Evolutionary conservation across 2,888 invertebrate species (phyloP).

Genomic region (Cancer borealis): DNA sequence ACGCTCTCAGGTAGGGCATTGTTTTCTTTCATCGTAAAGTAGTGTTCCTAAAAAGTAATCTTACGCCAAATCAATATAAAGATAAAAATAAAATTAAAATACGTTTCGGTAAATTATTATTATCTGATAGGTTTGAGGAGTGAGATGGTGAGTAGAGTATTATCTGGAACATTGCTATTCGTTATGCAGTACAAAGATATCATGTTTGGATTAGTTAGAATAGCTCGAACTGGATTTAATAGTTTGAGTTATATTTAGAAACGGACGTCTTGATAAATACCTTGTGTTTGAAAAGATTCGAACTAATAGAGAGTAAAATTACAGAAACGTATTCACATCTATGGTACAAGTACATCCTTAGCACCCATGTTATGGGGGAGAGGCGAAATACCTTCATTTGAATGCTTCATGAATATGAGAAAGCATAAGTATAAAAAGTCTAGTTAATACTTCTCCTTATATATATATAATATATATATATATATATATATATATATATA

Average conservation of each 20-base stretch:
- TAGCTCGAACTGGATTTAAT: too few species aligned
- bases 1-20: neutral
- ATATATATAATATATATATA: constrained; percentile 25
- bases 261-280: neutral
- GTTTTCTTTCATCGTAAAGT: neutral
- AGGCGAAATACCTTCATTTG: neutral
- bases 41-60: neutral
- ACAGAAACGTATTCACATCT: neutral
- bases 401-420: neutral
- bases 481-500: constrained; percentile 42
- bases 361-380: neutral
- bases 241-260: neutral
- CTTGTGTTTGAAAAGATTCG: neutral
- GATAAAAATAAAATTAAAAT: too few species aligned
- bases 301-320: neutral
- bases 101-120: too few species aligned
- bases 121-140: too few species aligned
- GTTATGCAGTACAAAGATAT: too few species aligned
- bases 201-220: too few species aligned
- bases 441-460: neutral
- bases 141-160: too few species aligned
- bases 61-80: neutral
- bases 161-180: too few species aligned
- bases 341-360: neutral
- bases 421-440: neutral